A percentile compares a stretch with the other conserved stretches of the same genome.
These are phyloP conservation scores for Apamea monoglypha DNA, from an alignment of 2,888 invertebrate genomes.

Conservation along the genomic window DNA sequence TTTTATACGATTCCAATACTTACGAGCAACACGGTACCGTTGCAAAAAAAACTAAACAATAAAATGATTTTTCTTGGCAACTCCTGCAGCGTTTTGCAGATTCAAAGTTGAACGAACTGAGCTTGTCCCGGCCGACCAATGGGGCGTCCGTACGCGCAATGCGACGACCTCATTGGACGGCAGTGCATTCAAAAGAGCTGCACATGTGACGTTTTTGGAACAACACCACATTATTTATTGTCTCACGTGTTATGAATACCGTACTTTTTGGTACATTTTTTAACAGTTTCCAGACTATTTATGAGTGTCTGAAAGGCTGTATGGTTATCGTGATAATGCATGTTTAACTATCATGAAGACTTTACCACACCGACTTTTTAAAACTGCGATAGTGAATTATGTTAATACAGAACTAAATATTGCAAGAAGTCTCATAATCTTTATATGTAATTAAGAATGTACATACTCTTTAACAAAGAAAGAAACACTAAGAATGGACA, in stretches of 20 bases:
- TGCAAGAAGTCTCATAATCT: neutral
- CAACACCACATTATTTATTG: slow-evolving; percentile 66
- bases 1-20: slow-evolving; percentile 56
- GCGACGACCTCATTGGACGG: slow-evolving; percentile 84
- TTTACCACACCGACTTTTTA: neutral
- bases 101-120: slow-evolving; percentile 83
- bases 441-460: neutral
- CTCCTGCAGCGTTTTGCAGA: slow-evolving; percentile 79
- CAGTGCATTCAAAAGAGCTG: slow-evolving; percentile 71
- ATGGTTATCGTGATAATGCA: slow-evolving; percentile 25
- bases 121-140: slow-evolving; percentile 74
- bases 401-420: neutral
- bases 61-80: slow-evolving; percentile 72
- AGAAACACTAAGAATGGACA: neutral
- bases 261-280: slow-evolving; percentile 38
- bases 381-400: neutral
- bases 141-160: slow-evolving; percentile 81
- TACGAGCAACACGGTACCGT: slow-evolving; percentile 46
- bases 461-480: neutral
- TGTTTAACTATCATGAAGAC: slow-evolving; percentile 11
- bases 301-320: slow-evolving; percentile 30
- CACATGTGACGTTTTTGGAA: slow-evolving; percentile 69
- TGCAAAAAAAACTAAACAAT: slow-evolving; percentile 62
- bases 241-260: slow-evolving; percentile 63
- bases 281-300: slow-evolving; percentile 40